Evolutionary conservation across 2,797 vertebrate genomes (phyloP).

Genomic region (Myripristis jacobus): DNA sequence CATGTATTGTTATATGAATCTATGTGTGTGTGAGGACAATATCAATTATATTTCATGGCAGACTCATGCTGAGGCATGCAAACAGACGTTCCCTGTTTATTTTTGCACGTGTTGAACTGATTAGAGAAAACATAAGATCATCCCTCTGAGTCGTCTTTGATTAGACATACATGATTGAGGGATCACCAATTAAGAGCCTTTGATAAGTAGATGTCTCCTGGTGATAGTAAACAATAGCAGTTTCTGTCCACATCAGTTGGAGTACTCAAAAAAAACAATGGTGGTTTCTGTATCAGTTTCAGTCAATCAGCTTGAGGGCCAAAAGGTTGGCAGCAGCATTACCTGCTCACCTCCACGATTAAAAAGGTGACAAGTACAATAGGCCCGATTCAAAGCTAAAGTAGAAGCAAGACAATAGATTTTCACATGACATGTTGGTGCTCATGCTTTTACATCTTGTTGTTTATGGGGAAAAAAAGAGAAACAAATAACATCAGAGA

Average conservation of each 20-base stretch:
- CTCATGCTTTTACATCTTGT: background rate
- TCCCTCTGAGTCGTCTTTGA: background rate
- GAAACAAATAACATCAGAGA: too few relatives aligned
- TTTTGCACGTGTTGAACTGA: background rate
- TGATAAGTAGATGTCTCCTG: slow-evolving; percentile 15
- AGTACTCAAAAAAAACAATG: slow-evolving; percentile 18
- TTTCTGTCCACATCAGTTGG: slow-evolving; percentile 12
- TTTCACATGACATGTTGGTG: background rate
- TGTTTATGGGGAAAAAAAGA: too few relatives aligned
- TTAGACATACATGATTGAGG: background rate
- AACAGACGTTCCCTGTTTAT: too few relatives aligned
- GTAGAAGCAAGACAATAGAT: background rate
- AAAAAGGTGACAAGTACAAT: background rate
- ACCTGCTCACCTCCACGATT: background rate
- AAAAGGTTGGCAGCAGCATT: background rate
- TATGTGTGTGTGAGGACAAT: too few relatives aligned
- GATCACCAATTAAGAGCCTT: background rate
- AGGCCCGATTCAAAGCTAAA: background rate
- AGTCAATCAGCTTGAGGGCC: slow-evolving; percentile 18
- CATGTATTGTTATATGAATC: too few relatives aligned
- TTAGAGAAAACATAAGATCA: background rate
- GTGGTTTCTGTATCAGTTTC: slow-evolving; percentile 57
- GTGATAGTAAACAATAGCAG: slow-evolving; percentile 43
- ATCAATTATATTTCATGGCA: too few relatives aligned
- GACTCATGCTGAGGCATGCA: too few relatives aligned